A percentile compares a stretch with the other conserved stretches of the same genome.
phyloP scores from a whole-genome alignment of 2,888 invertebrate species.

The Liopterus haemorrhoidalis region DNA sequence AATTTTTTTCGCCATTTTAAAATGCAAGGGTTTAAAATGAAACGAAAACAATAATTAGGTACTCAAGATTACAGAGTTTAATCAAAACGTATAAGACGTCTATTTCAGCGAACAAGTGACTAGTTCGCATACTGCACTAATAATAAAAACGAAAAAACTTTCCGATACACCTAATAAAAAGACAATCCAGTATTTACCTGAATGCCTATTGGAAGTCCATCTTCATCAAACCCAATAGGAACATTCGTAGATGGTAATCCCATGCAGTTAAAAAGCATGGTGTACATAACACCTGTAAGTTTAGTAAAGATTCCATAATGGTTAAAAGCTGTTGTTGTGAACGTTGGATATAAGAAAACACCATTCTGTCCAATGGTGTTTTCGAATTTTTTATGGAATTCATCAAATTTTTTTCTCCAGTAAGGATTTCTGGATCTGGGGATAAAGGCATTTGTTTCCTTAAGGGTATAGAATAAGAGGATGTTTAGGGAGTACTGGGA shows the following conservation, averaged over 20 bases:
- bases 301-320: constrained; percentile 59
- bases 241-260: constrained; percentile 71
- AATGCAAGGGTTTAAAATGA: no score
- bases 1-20: no score
- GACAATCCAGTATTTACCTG: constrained; percentile 51
- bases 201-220: constrained; percentile 69
- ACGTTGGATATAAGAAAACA: constrained; percentile 68
- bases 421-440: constrained; percentile 35
- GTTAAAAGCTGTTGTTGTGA: constrained; percentile 56
- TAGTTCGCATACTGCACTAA: no score
- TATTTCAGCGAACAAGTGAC: no score
- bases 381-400: constrained; percentile 45
- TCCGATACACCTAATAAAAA: no score
- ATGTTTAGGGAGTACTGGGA: constrained; percentile 47
- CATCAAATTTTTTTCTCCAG: constrained; percentile 40
- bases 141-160: no score
- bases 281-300: constrained; percentile 56
- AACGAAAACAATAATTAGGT: no score
- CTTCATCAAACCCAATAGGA: constrained; percentile 57
- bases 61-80: no score
- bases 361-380: constrained; percentile 62
- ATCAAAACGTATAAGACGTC: background rate
- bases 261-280: constrained; percentile 63
- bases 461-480: constrained; percentile 47
- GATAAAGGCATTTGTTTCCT: constrained; percentile 45